phyloP scores from a whole-genome alignment of 2,888 invertebrate genomes.

The Amphipyra berbera region DNA sequence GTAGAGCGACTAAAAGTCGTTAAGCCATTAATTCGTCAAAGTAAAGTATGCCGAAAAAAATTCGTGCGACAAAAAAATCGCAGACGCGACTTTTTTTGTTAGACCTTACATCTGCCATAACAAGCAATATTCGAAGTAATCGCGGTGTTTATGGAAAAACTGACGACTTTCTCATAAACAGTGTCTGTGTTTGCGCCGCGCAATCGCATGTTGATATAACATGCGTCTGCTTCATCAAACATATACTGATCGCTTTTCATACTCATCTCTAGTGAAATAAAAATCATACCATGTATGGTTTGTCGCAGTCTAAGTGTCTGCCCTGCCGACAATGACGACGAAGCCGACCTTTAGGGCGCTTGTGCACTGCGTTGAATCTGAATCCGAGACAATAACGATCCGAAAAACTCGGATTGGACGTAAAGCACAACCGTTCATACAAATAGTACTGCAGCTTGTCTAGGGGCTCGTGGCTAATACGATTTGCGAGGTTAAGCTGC shows the following conservation, averaged over 20 bases:
- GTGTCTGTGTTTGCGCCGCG: slow-evolving; percentile 16
- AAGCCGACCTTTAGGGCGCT: no score
- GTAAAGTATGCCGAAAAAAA: not conserved
- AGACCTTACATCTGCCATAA: slow-evolving; percentile 17
- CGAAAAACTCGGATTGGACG: no score
- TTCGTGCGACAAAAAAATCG: not conserved
- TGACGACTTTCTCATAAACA: slow-evolving; percentile 37
- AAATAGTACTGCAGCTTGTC: no score
- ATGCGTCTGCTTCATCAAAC: slow-evolving; percentile 9
- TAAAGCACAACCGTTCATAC: no score
- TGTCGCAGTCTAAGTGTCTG: no score
- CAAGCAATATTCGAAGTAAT: slow-evolving; percentile 11
- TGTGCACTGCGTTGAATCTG: no score
- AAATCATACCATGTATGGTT: not conserved
- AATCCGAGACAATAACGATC: no score
- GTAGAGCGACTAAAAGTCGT: no score
- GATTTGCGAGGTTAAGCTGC: no score
- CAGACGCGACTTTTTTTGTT: not conserved
- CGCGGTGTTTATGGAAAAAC: slow-evolving; percentile 38
- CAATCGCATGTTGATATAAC: slow-evolving; percentile 34
- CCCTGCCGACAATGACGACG: no score
- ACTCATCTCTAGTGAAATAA: not conserved
- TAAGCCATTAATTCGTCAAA: no score
- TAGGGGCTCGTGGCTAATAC: no score
- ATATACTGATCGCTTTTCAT: not conserved